phyloP scores from a whole-genome alignment of 2,113 vertebrate species.

The Otis tarda region DNA sequence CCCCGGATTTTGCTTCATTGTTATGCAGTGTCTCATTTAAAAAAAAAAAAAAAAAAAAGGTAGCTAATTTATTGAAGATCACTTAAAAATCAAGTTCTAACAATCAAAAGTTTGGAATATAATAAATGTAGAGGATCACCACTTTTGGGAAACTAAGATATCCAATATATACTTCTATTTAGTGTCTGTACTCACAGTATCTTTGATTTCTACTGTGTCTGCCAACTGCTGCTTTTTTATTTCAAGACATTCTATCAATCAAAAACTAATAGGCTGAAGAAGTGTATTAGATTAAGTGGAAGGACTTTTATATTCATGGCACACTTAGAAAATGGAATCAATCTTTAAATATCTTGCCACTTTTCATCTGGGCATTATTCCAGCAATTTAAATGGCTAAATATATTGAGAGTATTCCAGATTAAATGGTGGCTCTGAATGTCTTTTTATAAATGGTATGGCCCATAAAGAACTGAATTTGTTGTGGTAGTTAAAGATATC shows the following conservation, averaged over 20 bases:
- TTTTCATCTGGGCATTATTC: constrained; percentile 44
- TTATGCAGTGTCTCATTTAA: neutral
- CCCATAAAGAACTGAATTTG: neutral
- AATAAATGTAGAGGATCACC: neutral
- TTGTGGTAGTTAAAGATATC: neutral
- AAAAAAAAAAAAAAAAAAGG: neutral
- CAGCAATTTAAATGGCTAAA: constrained; percentile 54
- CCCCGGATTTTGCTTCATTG: neutral
- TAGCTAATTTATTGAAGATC: neutral
- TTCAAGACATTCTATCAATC: constrained; percentile 32
- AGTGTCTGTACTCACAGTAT: neutral
- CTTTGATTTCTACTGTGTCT: constrained; percentile 16
- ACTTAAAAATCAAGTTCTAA: neutral
- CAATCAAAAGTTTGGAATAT: neutral
- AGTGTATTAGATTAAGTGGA: constrained; percentile 50
- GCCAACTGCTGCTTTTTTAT: constrained; percentile 4
- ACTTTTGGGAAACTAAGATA: neutral
- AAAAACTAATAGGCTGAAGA: constrained; percentile 12
- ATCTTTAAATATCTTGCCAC: constrained; percentile 49
- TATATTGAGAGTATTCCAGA: constrained; percentile 34
- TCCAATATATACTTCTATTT: neutral
- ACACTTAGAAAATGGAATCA: constrained; percentile 34
- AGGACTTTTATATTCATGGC: constrained; percentile 34
- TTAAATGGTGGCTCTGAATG: constrained; percentile 26
- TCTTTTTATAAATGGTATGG: constrained; percentile 3